These are phyloP conservation scores for Hormiphora californensis DNA, from an alignment of 37 sponge, comb jelly and placozoan genomes.

Conservation along the genomic window DNA sequence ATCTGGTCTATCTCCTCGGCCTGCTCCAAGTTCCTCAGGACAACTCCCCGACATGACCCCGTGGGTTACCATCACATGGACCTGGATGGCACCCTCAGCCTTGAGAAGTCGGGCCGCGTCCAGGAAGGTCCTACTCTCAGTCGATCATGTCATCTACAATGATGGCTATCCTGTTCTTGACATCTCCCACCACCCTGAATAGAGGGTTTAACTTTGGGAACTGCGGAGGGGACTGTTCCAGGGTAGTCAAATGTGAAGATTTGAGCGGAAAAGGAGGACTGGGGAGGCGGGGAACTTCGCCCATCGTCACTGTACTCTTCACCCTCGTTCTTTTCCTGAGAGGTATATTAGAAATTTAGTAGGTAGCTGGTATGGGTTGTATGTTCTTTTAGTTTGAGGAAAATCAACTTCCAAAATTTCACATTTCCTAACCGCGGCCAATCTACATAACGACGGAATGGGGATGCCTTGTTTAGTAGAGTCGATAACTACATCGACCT, in stretches of 20 bases:
- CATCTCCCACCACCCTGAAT: conserved; percentile 44
- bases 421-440: too few relatives aligned
- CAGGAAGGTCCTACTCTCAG: conserved; percentile 72
- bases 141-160: conserved; percentile 88
- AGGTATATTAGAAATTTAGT: too few relatives aligned
- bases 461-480: too few relatives aligned
- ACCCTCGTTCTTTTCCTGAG: conserved; percentile 30
- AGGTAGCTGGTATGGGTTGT: too few relatives aligned
- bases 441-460: too few relatives aligned
- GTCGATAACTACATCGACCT: too few relatives aligned
- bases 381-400: too few relatives aligned
- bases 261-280: not conserved
- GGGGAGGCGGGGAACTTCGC: conserved; percentile 76
- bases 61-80: conserved; percentile 89
- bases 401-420: too few relatives aligned
- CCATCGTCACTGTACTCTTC: conserved; percentile 67
- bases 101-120: conserved; percentile 81
- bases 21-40: conserved; percentile 32
- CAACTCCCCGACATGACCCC: conserved; percentile 62
- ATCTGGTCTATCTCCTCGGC: conserved; percentile 24
- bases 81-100: conserved; percentile 78
- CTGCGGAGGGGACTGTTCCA: conserved; percentile 23
- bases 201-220: conserved; percentile 49
- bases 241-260: conserved; percentile 52
- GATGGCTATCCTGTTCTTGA: not conserved